Evolutionary conservation across 1,140 invertebrate species (phyloP), one percentile per base, ranked within the genome.

Genomic region (Nautilus pompilius): DNA sequence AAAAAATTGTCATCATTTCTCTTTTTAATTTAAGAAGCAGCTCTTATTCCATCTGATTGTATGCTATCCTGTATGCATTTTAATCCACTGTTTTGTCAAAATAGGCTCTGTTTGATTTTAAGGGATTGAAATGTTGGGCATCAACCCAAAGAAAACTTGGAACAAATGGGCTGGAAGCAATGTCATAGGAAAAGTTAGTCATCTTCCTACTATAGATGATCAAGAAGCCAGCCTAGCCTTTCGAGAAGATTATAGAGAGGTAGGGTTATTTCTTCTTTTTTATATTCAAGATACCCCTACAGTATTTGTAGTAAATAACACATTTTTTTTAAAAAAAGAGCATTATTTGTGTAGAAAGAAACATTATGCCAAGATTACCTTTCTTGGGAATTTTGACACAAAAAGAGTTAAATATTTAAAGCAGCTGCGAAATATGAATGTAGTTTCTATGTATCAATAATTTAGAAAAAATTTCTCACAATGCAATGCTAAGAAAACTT

Each of bases 91-190:
- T n/a, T n/a, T n/a, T n/a, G n/a, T n/a, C n/a, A n/a, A n/a, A n/a
- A n/a, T n/a, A n/a, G n/a, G n/a, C n/a, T n/a, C n/a, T n/a, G n/a
- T n/a, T n/a, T n/a, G n/a, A n/a, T n/a, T n/a, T n/a, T n/a, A n/a
- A 81, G 79, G 77, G 57, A 70, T 81, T 13, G 73, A 78, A 48
- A 72, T 70, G 22, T 46, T 81, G n/a, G 74, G 75, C 57, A 63
- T 79, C 36, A 67, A 78, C 0, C 69, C 70, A 1, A 71, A 62
- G 34, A 57, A 58, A 10, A 56, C 61, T 5, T 63, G 60, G 20
- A 36, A 65, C 34, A 41, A 54, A 33, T 32, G 56, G 20, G 51
- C 58, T 36, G 58, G 51, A 13, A 34, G 33, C 53, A 57, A 46
- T 26, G 24, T 61, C 13, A 22, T 54, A 45, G 54, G 41, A 8